These are phyloP conservation scores for Chiridota heheva DNA, from an alignment of 35 echinoderm and acorn worm species.

Conservation along the genomic window DNA sequence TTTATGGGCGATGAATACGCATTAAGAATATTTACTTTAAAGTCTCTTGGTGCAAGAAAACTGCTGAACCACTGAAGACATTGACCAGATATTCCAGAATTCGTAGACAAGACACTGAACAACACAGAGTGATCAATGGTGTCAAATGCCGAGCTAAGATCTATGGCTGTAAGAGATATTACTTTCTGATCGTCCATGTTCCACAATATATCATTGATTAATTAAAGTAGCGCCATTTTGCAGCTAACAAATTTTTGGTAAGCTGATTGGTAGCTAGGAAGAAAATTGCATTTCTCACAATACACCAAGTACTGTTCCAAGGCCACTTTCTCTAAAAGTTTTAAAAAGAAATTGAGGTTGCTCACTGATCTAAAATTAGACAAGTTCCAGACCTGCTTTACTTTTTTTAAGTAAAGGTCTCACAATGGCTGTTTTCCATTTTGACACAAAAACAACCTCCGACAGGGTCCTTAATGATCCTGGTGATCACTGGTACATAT, in stretches of 20 bases:
- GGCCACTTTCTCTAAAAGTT: conserved; percentile 17
- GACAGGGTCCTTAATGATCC: not conserved
- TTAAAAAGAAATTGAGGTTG: conserved; percentile 4
- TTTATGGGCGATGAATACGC: not conserved
- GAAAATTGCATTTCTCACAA: not conserved
- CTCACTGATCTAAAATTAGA: conserved; percentile 2
- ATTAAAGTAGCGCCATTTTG: conserved; percentile 12
- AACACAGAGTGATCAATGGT: no score
- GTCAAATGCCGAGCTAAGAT: no score
- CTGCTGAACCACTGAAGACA: not conserved
- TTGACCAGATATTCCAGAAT: not conserved
- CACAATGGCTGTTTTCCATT: conserved; percentile 7
- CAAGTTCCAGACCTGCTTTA: not conserved
- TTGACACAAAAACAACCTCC: not conserved
- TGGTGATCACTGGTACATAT: not conserved
- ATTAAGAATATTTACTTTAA: not conserved
- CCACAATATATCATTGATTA: conserved; percentile 16
- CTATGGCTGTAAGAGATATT: not conserved
- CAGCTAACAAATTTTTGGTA: conserved; percentile 12
- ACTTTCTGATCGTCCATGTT: not conserved
- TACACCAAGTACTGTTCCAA: conserved; percentile 5
- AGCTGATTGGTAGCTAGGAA: conserved; percentile 28
- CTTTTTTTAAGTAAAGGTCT: conserved; percentile 13
- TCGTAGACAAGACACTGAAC: not conserved
- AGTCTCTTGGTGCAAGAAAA: not conserved